A percentile compares a stretch with the other conserved stretches of the same genome.
Evolutionary conservation across 2,113 vertebrate species (phyloP).

Genomic region (Protobothrops flavoviridis): DNA sequence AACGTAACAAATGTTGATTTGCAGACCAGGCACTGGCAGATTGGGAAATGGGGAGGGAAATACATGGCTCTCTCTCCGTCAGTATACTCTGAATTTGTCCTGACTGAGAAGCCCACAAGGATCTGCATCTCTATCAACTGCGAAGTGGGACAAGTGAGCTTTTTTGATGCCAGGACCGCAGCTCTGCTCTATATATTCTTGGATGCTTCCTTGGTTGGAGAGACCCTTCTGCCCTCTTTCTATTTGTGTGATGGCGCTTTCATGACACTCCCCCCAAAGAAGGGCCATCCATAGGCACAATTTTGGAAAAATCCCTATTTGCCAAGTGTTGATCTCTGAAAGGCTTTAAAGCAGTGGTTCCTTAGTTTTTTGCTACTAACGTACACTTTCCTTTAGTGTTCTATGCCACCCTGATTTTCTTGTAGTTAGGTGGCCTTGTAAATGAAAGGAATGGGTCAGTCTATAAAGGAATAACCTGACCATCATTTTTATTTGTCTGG

Average conservation of each 20-base stretch:
- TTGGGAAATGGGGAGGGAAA: not conserved
- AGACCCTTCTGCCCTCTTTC: not conserved
- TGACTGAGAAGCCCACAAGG: not conserved
- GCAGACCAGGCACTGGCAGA: not conserved
- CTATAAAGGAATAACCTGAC: not conserved
- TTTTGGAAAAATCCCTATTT: too few species aligned
- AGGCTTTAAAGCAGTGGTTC: too few species aligned
- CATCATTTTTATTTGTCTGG: too few species aligned
- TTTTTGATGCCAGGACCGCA: not conserved
- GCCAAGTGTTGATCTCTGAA: too few species aligned
- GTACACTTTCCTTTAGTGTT: not conserved
- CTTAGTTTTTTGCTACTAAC: not conserved
- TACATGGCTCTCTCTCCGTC: not conserved
- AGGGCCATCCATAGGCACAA: too few species aligned
- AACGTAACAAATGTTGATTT: too few species aligned
- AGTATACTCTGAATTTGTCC: not conserved
- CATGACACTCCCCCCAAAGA: not conserved
- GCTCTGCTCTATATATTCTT: not conserved
- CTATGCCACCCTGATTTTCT: not conserved
- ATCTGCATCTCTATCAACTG: not conserved
- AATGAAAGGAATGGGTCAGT: not conserved
- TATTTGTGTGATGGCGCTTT: accelerated
- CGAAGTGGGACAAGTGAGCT: not conserved
- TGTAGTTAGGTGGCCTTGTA: too few species aligned
- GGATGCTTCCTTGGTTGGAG: not conserved